Evolutionary conservation across 1,140 invertebrate genomes (phyloP).

Genomic region (Chlorops oryzae): DNA sequence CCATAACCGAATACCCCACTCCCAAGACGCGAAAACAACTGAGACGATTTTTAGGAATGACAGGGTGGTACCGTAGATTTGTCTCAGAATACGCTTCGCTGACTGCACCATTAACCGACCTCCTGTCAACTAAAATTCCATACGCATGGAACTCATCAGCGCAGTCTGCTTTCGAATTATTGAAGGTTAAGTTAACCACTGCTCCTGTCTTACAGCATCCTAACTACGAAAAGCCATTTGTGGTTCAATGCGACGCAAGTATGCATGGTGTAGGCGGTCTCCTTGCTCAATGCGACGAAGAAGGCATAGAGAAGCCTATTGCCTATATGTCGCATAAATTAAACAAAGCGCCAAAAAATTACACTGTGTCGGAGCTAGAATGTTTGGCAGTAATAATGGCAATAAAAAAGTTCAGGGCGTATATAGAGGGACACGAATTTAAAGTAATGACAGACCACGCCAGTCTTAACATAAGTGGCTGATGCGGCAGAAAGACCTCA

Average conservation of each 20-base stretch:
- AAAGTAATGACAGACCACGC: no score
- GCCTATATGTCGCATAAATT: constrained; percentile 23
- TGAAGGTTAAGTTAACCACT: constrained; percentile 8
- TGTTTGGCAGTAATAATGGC: constrained; percentile 18
- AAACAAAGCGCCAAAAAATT: constrained; percentile 21
- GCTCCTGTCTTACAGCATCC: constrained; percentile 1
- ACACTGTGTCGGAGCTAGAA: constrained; percentile 20
- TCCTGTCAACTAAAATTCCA: background rate
- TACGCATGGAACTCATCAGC: constrained; percentile 6
- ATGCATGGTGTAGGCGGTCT: constrained; percentile 10
- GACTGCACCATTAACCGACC: background rate
- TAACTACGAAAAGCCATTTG: constrained; percentile 13
- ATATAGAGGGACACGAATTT: no score
- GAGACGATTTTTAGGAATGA: constrained; percentile 47
- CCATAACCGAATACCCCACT: constrained; percentile 20
- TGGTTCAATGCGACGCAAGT: constrained; percentile 17
- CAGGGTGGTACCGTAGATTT: constrained; percentile 16
- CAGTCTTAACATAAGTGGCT: no score
- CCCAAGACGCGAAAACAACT: constrained; percentile 29
- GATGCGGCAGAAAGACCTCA: no score
- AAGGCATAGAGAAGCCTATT: constrained; percentile 15
- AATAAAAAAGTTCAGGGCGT: no score
- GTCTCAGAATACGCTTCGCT: background rate
- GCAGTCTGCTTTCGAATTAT: background rate
- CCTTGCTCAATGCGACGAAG: constrained; percentile 8